Evolutionary conservation across 2,113 vertebrate species (phyloP).

Genomic region (Pagrus major): DNA sequence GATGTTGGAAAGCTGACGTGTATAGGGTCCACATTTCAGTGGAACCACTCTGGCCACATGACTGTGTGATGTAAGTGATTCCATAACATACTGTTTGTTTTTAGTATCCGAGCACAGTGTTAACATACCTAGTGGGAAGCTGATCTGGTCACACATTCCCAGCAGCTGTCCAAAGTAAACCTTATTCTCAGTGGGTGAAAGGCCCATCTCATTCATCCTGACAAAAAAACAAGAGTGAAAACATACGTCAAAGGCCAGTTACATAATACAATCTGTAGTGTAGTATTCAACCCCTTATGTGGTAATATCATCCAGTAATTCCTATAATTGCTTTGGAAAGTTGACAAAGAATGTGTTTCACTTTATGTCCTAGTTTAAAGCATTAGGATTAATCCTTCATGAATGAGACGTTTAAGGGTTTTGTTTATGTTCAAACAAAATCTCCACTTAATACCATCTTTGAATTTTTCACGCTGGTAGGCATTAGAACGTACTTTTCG

Average conservation of each 20-base stretch:
- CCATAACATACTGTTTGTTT: conserved; percentile 47
- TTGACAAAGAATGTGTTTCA: conserved; percentile 9
- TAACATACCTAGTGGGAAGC: conserved; percentile 92
- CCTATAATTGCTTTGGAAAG: background rate
- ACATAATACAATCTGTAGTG: conserved; percentile 1
- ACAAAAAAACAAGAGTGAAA: conserved; percentile 6
- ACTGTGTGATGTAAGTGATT: conserved; percentile 48
- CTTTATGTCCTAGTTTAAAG: background rate
- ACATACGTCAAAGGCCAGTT: background rate
- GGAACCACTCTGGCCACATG: background rate
- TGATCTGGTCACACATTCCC: conserved; percentile 99
- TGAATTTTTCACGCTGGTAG: background rate
- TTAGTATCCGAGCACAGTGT: conserved; percentile 22
- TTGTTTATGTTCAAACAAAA: conserved; percentile 21
- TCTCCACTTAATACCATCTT: background rate
- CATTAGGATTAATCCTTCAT: conserved; percentile 2
- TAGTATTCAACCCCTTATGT: background rate
- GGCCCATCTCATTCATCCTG: conserved; percentile 92
- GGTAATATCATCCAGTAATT: background rate
- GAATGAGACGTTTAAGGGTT: conserved; percentile 13
- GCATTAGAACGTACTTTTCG: conserved; percentile 80
- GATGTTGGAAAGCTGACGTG: background rate
- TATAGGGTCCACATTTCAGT: background rate
- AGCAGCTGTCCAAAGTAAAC: conserved; percentile 97
- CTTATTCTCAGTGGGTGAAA: conserved; percentile 89